Evolutionary conservation across 2,888 invertebrate genomes (phyloP).

Genomic region (Troilus luridus): DNA sequence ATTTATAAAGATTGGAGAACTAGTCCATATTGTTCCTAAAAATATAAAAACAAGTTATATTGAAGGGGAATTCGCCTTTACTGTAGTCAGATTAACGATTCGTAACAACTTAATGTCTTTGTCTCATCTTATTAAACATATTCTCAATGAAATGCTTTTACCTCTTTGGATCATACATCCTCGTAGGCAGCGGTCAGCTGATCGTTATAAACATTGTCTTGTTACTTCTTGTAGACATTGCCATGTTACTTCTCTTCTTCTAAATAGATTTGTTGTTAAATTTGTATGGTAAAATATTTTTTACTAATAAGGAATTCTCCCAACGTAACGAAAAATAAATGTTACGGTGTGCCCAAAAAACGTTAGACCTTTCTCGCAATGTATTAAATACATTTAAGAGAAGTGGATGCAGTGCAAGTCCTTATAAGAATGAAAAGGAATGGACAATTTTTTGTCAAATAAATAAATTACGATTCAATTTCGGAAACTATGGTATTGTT

Average conservation of each 20-base stretch:
- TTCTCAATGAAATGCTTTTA: background rate
- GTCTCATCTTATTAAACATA: too few relatives aligned
- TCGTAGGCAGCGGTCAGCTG: background rate
- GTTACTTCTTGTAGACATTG: too few relatives aligned
- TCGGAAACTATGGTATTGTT: conserved; percentile 74
- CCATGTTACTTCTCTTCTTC: background rate
- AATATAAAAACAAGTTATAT: too few relatives aligned
- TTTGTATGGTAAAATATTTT: background rate
- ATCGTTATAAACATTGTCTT: background rate
- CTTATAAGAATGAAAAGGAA: background rate
- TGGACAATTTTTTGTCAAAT: conserved; percentile 27
- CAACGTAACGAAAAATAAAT: background rate
- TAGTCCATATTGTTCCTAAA: too few relatives aligned
- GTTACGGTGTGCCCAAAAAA: background rate
- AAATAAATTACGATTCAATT: background rate
- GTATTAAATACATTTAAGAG: background rate
- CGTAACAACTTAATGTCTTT: too few relatives aligned
- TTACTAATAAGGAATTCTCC: background rate
- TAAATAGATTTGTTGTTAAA: background rate
- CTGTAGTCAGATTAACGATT: too few relatives aligned
- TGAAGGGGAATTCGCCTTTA: too few relatives aligned
- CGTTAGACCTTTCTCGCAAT: background rate
- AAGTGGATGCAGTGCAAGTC: background rate
- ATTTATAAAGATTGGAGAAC: too few relatives aligned
- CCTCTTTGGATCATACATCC: background rate